These are phyloP conservation scores for Aphelinus certus DNA, from an alignment of 1,140 invertebrate genomes.

Conservation along the genomic window DNA sequence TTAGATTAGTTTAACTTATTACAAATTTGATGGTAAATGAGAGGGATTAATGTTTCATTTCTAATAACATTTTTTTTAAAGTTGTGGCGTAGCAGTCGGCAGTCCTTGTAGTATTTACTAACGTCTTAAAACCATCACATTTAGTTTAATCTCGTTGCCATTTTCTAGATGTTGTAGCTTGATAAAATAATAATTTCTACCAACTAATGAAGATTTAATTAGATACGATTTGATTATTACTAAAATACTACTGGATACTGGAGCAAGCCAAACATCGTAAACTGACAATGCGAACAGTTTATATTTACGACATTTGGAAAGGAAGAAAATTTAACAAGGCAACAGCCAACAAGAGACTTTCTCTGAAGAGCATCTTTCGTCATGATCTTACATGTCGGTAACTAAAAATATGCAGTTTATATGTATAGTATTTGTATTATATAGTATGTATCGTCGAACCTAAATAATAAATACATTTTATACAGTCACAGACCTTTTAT, in stretches of 20 bases:
- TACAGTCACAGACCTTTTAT: constrained; percentile 63
- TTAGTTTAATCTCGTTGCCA: constrained; percentile 46
- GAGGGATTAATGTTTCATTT: constrained; percentile 22
- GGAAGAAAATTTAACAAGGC: constrained; percentile 41
- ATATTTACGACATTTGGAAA: constrained; percentile 40
- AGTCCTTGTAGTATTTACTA: constrained; percentile 52
- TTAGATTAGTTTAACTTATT: constrained; percentile 29
- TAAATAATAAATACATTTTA: constrained; percentile 68
- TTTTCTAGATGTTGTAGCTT: constrained; percentile 37
- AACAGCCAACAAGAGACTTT: constrained; percentile 45
- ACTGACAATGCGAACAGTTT: constrained; percentile 53
- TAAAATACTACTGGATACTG: background rate
- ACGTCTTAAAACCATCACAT: constrained; percentile 46
- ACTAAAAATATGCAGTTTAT: constrained; percentile 61
- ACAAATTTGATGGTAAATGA: constrained; percentile 24
- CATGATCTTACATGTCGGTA: constrained; percentile 49
- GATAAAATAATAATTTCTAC: constrained; percentile 9
- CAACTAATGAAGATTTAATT: constrained; percentile 31
- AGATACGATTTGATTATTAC: constrained; percentile 10
- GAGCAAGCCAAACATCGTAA: constrained; percentile 36
- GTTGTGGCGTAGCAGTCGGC: constrained; percentile 57
- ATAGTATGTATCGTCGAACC: constrained; percentile 62
- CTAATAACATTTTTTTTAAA: constrained; percentile 38
- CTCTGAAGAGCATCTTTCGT: constrained; percentile 50
- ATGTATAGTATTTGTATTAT: constrained; percentile 57